Percentiles rank a stretch among this genome's conserved stretches.
Conservation (phyloP, 2,797 vertebrate species). For the Leucoraja ocellata region DNA sequence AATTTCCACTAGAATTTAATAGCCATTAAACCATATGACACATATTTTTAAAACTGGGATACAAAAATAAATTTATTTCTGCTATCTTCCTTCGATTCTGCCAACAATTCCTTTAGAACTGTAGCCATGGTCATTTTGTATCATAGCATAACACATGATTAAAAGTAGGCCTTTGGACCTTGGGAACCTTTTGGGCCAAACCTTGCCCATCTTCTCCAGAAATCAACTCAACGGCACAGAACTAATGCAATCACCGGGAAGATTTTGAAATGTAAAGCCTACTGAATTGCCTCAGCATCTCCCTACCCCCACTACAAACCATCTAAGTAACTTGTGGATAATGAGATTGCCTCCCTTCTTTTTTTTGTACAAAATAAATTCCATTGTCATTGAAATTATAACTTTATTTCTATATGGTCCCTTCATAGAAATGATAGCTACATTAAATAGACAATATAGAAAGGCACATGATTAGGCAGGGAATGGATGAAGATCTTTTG, state of each 20-base stretch:
- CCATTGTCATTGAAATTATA: neutral
- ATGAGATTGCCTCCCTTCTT: neutral
- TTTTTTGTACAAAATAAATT: neutral
- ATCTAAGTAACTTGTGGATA: neutral
- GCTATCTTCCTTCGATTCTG: neutral
- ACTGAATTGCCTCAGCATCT: neutral
- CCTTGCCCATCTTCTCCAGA: neutral
- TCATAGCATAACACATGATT: neutral
- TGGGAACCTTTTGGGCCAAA: neutral
- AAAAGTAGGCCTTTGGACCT: neutral
- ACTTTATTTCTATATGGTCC: neutral
- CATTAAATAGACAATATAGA: too few relatives aligned
- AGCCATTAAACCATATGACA: too few relatives aligned
- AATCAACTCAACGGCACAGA: neutral
- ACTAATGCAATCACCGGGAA: neutral
- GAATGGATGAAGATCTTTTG: too few relatives aligned
- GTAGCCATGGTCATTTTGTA: neutral
- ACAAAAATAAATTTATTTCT: neutral
- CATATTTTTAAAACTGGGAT: neutral
- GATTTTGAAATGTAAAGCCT: neutral
- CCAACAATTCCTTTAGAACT: neutral
- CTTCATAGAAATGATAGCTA: too few relatives aligned
- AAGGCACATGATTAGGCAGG: too few relatives aligned
- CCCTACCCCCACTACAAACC: neutral
- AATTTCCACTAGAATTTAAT: neutral